Percentiles rank a stretch among this genome's conserved stretches.
These are phyloP conservation scores for Sphaerodactylus townsendi DNA, from an alignment of 2,113 vertebrate species.

Conservation along the genomic window DNA sequence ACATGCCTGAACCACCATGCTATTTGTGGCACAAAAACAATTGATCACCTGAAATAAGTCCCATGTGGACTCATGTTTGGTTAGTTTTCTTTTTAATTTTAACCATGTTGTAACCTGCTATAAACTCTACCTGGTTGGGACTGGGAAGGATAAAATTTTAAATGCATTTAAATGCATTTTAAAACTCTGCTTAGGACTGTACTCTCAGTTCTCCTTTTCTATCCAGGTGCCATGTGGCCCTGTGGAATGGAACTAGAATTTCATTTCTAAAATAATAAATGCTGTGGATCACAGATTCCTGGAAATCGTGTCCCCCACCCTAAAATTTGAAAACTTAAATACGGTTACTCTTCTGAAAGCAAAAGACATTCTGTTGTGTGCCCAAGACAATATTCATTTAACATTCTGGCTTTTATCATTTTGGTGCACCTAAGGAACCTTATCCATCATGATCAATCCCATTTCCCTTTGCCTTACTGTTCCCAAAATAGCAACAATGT, in stretches of 20 bases:
- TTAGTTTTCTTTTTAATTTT: no score
- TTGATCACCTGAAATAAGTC: not conserved
- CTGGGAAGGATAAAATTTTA: no score
- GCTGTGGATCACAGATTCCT: not conserved
- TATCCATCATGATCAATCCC: no score
- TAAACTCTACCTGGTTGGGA: no score
- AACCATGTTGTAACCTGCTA: no score
- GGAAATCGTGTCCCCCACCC: not conserved
- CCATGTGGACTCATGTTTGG: not conserved
- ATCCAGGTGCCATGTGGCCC: no score
- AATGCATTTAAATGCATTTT: no score
- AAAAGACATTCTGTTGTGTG: not conserved
- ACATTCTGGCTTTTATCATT: not conserved
- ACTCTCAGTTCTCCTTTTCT: no score
- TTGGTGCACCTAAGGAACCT: not conserved
- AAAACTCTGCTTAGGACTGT: no score
- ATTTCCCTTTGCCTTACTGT: not conserved
- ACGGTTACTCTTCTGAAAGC: not conserved
- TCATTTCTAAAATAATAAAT: no score
- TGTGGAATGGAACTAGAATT: no score
- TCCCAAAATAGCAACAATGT: not conserved
- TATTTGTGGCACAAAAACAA: not conserved
- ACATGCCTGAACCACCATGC: not conserved
- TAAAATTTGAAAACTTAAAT: not conserved
- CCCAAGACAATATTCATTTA: not conserved